phyloP scores from a whole-genome alignment of 2,113 vertebrate species.

The Aphyosemion australe region DNA sequence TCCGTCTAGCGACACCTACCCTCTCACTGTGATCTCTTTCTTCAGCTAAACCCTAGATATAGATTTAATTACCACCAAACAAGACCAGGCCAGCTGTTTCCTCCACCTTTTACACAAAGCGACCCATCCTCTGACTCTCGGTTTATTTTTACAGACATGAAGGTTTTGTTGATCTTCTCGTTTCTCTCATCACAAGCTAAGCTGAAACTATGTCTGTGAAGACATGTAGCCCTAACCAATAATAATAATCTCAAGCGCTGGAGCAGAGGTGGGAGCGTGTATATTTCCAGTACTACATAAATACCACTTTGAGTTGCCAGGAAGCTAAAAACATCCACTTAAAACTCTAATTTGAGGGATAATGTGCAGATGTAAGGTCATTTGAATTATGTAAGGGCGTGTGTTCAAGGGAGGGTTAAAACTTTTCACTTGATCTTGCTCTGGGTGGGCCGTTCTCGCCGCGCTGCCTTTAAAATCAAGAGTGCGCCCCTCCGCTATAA shows the following conservation, averaged over 20 bases:
- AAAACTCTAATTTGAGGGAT: conserved; percentile 76
- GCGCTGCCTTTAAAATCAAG: conserved; percentile 68
- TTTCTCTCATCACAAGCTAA: background rate
- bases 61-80: background rate
- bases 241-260: conserved; percentile 40
- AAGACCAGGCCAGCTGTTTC: background rate
- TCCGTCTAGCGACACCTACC: no score
- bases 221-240: conserved; percentile 28
- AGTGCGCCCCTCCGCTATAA: conserved; percentile 65
- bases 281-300: conserved; percentile 76
- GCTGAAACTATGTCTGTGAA: conserved; percentile 3
- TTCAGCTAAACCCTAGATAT: no score
- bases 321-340: conserved; percentile 75
- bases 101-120: background rate
- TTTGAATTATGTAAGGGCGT: conserved; percentile 76
- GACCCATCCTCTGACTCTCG: background rate
- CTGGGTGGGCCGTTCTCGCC: conserved; percentile 73
- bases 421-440: conserved; percentile 65
- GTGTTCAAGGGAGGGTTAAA: conserved; percentile 51
- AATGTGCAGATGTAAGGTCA: conserved; percentile 74
- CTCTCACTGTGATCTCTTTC: no score
- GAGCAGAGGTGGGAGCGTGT: conserved; percentile 41
- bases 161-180: background rate
- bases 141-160: conserved; percentile 1
- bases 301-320: conserved; percentile 69